These are phyloP conservation scores for Schizotus pectinicornis DNA, from an alignment of 2,888 invertebrate species.

Conservation along the genomic window DNA sequence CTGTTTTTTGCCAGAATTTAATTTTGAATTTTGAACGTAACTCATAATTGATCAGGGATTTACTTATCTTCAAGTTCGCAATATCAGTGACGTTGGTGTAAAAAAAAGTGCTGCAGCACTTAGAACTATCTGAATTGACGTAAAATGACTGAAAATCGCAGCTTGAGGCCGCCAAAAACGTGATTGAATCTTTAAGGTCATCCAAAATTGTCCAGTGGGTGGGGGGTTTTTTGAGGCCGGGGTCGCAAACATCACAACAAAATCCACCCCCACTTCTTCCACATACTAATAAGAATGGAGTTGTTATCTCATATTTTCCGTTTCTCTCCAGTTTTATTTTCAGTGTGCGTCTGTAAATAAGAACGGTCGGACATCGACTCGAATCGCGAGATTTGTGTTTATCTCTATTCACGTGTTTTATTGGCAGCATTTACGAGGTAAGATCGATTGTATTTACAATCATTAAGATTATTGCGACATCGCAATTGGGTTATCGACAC, in stretches of 20 bases:
- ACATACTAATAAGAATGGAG: background rate
- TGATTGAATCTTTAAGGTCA: background rate
- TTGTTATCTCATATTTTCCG: conserved; percentile 1
- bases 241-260: background rate
- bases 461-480: background rate
- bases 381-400: background rate
- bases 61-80: no score
- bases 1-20: no score
- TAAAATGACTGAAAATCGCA: background rate
- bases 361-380: background rate
- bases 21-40: no score
- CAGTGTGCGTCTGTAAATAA: background rate
- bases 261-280: background rate
- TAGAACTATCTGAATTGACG: background rate
- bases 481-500: background rate
- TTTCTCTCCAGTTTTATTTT: background rate
- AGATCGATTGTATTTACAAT: background rate
- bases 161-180: background rate
- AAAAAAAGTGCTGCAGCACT: no score
- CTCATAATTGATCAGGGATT: no score
- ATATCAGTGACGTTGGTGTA: no score
- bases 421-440: background rate
- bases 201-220: no score
- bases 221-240: no score
- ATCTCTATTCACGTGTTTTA: background rate